Percentiles rank a stretch among this genome's conserved stretches.
phyloP scores from a whole-genome alignment of 1,140 invertebrate species.

The Brachionus calyciflorus region DNA sequence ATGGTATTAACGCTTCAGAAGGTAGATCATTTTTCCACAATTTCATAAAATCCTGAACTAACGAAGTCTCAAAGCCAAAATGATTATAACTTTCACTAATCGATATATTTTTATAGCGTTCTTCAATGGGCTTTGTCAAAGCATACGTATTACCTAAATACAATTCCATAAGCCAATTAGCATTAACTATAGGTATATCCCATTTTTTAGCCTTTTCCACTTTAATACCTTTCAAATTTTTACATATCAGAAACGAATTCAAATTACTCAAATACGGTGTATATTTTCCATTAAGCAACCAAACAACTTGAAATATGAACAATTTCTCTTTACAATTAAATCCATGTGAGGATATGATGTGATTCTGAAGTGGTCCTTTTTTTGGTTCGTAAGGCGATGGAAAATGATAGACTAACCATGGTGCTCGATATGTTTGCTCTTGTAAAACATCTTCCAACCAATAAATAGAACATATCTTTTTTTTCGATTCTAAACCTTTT shows the following conservation, averaged over 20 bases:
- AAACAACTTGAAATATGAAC: slow-evolving; percentile 9
- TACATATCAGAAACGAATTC: slow-evolving; percentile 17
- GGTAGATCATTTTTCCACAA: slow-evolving; percentile 25
- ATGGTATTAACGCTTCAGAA: not conserved
- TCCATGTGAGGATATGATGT: slow-evolving; percentile 10
- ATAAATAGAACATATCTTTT: slow-evolving; percentile 14
- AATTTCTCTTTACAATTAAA: slow-evolving; percentile 32
- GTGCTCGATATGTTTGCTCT: slow-evolving; percentile 9
- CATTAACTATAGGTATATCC: slow-evolving; percentile 23
- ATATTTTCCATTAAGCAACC: slow-evolving; percentile 39
- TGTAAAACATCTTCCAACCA: slow-evolving; percentile 45
- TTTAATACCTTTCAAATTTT: slow-evolving; percentile 21
- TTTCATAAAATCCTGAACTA: slow-evolving; percentile 22
- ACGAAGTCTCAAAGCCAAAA: slow-evolving; percentile 11
- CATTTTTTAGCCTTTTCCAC: not conserved
- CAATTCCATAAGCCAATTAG: slow-evolving; percentile 41
- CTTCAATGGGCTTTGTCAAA: slow-evolving; percentile 9
- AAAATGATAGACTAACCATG: slow-evolving; percentile 42
- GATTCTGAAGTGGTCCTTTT: not conserved
- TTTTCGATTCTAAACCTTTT: not conserved
- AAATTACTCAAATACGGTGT: not conserved
- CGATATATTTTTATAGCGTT: slow-evolving; percentile 33
- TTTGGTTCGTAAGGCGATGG: slow-evolving; percentile 16
- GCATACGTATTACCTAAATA: slow-evolving; percentile 39
- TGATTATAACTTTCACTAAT: not conserved